Evolutionary conservation across 2,888 invertebrate genomes (phyloP), one percentile per base, ranked within the genome.

Genomic region (Pardosa pseudoannulata): DNA sequence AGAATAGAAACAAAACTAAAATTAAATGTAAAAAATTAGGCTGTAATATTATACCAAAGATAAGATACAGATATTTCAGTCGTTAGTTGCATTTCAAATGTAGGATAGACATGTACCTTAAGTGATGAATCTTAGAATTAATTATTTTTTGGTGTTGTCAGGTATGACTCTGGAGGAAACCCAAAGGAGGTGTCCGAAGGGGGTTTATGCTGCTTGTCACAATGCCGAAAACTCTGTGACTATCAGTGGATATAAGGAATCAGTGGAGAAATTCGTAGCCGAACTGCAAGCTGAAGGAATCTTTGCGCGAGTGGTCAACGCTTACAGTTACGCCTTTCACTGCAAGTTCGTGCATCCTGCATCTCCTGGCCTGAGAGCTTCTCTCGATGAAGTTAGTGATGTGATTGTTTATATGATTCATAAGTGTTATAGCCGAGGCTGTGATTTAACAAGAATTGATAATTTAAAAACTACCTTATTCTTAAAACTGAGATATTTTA

Each of bases 151-250:
- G 5, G 9, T 9, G 1, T 23, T 1, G 3, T 0, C 73, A 91
- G 92, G 92, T 64, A 92, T 98, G 28, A 94, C 95, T 85, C 98
- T 97, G 97, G 96, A 96, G 90, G 95, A 96, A 90, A 94, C 95
- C 76, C 93, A 93, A 90, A 92, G 92, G 89, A 94, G 94, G 76
- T 95, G 96, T 90, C 97, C 98, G 19, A 91, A 94, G 31, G 96
- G 95, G 90, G 93, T 98, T 19, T 94, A 94, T 90, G 95, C 97
- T 13, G 98, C 98, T 72, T 99, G 99, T 91, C 98, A 99, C 93
- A 99, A 99, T 92, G 95, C 97, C 82, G 93, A 93, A 88, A 98
- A 99, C 91, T 97, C 96, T 90, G 98, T 98, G 11, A 98, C 98
- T 16, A 93, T 99, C 88, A 98, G 98, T 1, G 99, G 98, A 0